Evolutionary conservation across 2,113 vertebrate species (phyloP), one percentile per base, ranked within the genome.

Genomic region (Larimichthys crocea): DNA sequence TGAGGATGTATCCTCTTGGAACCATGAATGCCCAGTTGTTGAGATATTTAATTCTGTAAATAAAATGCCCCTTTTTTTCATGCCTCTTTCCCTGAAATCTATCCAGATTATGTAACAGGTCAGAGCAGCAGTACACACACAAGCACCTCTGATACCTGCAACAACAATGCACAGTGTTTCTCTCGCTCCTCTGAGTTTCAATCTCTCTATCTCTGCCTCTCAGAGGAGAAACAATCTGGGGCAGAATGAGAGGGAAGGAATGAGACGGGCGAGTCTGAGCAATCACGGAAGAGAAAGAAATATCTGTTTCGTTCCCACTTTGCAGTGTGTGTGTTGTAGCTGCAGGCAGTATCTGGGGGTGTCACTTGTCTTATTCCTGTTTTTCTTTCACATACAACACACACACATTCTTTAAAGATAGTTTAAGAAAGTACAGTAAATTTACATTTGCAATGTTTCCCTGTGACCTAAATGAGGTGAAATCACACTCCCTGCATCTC

Each of bases 251-350:
- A 60, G 42, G 17, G 44, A 31, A 61, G 19, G 40, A 77, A 81
- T 70, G 67, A 76, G 57, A 68, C 5, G 11, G 46, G 69, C 2
- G 2, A 71, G 63, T 52, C 68, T 52, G 55, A 72, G 55, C 63
- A 63, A 49, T 76, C 66, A 44, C 17, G 29, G 50, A 42, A 12
- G 66, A 83, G 26, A 56, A 52, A 79, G 65, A 83, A 66, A 77
- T 74, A 77, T 80, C 76, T 15, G 20, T 63, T 86, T 67, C 60
- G 63, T 61, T 76, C 24, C 62, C 66, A 20, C 64, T 50, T 53
- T 68, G 15, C 14, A 50, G 56, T 57, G 68, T 73, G 62, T 57
- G 40, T 26, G 48, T 68, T 22, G 7, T n/a, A 50, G 53, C 62
- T 80, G 31, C 50, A 59, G 53, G 65, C 55, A 56, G 4, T 31